Evolutionary conservation across 2,888 invertebrate species (phyloP), one percentile per base, ranked within the genome.

Genomic region (Gnatocerus cornutus): DNA sequence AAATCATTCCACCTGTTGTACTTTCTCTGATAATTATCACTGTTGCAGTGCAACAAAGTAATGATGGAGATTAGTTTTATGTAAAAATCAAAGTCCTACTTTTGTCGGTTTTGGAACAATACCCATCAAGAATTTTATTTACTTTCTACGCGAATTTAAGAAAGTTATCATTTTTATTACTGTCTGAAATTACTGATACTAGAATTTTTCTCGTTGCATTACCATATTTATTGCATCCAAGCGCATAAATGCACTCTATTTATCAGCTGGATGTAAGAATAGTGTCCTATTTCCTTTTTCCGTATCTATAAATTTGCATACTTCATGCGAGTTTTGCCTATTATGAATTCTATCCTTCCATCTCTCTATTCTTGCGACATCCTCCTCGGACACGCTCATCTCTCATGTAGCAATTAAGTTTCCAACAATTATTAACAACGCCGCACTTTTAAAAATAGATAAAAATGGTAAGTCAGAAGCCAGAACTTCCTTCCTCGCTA

Each of bases 401-500:
- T 53, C 64, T 8, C n/a, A n/a, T n/a, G n/a, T n/a, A 12, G 63
- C 63, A 50, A 63, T 63, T 63, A 63, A 61, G 21, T 10, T 63
- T 52, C 21, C 61, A 33, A 50, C 62, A 62, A 64, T 55, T 53
- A 65, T 53, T 53, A 64, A 64, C 53, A 64, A 53, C 53, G 55
- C 27, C 39, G n/a, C n/a, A 29, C 39, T 56, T 65, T 56, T 48
- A 39, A 33, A 65, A 56, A 56, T 39, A 56, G 56, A 65, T 46
- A 65, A 56, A 59, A 62, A 56, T 13, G 53, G 43, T 48, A 55
- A 68, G 68, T 68, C 68, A 68, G 61, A 68, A 68, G 68, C 68
- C 68, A 68, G 68, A 53, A 68, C 68, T 68, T 68, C 68, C 68
- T 68, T 68, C 56, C 56, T 68, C 45, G 48, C 48, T 65, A 65